Percentiles rank a stretch among this genome's conserved stretches.
Conservation (phyloP, 2,113 vertebrate genomes). For the Pygoscelis antarcticus region DNA sequence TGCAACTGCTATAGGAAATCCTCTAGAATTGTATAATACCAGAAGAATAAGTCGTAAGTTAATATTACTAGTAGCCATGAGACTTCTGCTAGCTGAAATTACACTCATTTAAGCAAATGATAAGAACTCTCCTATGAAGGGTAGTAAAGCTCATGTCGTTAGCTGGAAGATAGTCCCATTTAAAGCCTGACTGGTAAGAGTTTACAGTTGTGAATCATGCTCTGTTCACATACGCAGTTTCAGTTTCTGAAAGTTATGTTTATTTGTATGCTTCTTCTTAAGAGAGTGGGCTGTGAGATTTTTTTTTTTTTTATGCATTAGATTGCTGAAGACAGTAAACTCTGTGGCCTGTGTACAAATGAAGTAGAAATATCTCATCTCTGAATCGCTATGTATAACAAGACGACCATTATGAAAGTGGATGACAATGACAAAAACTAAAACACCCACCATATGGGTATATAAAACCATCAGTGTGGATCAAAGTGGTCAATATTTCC, state of each 20-base stretch:
- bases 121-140: background rate
- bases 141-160: background rate
- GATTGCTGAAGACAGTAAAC: background rate
- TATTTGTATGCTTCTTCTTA: background rate
- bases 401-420: background rate
- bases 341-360: background rate
- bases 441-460: background rate
- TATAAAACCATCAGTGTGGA: background rate
- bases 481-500: background rate
- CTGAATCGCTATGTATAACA: background rate
- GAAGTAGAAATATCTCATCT: background rate
- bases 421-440: background rate
- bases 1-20: background rate
- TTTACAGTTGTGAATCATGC: background rate
- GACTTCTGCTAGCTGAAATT: background rate
- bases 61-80: background rate
- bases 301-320: background rate
- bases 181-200: background rate
- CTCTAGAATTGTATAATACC: background rate
- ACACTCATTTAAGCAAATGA: background rate
- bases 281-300: background rate
- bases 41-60: background rate
- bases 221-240: background rate
- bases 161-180: background rate
- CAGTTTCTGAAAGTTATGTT: background rate